Conservation (phyloP, 2,888 invertebrate genomes). For the Trachelus stipa region DNA sequence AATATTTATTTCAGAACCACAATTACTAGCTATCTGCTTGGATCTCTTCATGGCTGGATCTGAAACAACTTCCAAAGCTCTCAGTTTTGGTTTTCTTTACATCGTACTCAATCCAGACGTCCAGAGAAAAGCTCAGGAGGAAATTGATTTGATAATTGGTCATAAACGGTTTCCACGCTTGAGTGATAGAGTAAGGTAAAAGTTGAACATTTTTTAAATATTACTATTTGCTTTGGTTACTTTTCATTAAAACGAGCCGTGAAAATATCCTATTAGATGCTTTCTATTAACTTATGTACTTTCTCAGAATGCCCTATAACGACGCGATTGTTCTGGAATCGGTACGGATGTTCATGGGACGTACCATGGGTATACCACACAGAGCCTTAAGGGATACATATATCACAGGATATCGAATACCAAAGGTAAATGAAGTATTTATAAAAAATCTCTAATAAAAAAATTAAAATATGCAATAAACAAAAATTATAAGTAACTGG, state of each 20-base stretch:
- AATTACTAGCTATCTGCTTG: slow-evolving; percentile 82
- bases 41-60: slow-evolving; percentile 91
- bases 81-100: slow-evolving; percentile 82
- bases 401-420: slow-evolving; percentile 79
- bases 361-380: slow-evolving; percentile 84
- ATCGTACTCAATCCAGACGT: slow-evolving; percentile 78
- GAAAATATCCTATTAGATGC: slow-evolving; percentile 1
- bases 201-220: slow-evolving; percentile 2
- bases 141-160: slow-evolving; percentile 82
- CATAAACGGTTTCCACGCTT: slow-evolving; percentile 75
- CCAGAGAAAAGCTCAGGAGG: slow-evolving; percentile 80
- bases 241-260: neutral
- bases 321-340: slow-evolving; percentile 84
- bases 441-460: neutral
- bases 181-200: slow-evolving; percentile 77
- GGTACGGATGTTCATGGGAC: slow-evolving; percentile 82
- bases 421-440: slow-evolving; percentile 72
- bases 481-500: neutral
- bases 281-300: slow-evolving; percentile 19
- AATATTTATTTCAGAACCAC: slow-evolving; percentile 74
- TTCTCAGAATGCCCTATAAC: slow-evolving; percentile 81
- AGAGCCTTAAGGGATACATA: slow-evolving; percentile 79
- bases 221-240: slow-evolving; percentile 12
- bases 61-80: slow-evolving; percentile 84
- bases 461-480: slow-evolving; percentile 1